Evolutionary conservation across 1,140 invertebrate genomes (phyloP).

Genomic region (Lucilia cuprina): DNA sequence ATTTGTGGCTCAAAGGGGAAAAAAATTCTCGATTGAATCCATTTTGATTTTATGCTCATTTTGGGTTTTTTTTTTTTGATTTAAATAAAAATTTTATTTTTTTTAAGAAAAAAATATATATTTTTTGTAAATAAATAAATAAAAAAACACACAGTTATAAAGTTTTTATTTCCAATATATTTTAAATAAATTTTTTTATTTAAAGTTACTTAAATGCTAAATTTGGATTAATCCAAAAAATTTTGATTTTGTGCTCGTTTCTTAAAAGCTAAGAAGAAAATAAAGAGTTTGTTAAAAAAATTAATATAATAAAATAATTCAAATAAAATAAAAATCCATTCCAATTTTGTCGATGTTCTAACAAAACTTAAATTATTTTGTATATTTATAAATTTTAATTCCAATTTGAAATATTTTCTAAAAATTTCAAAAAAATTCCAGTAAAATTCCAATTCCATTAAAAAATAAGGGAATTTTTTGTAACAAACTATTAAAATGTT

Average conservation of each 20-base stretch:
- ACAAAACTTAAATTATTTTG: too few species aligned
- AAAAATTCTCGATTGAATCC: slow-evolving; percentile 43
- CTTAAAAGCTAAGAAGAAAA: slow-evolving; percentile 5
- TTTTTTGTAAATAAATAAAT: too few species aligned
- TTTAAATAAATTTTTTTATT: neutral
- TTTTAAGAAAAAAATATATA: neutral
- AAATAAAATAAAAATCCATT: neutral
- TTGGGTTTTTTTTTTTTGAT: slow-evolving; percentile 39
- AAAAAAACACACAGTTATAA: neutral
- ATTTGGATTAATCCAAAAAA: slow-evolving; percentile 28
- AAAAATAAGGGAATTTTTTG: too few species aligned
- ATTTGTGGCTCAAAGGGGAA: slow-evolving; percentile 36
- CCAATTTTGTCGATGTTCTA: neutral
- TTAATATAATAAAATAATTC: neutral
- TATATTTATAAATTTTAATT: too few species aligned
- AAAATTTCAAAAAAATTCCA: too few species aligned
- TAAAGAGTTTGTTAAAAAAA: neutral
- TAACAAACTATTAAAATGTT: too few species aligned
- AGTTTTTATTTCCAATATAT: neutral
- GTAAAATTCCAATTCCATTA: too few species aligned
- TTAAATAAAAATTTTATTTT: neutral
- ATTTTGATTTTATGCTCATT: slow-evolving; percentile 62
- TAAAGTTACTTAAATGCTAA: slow-evolving; percentile 5
- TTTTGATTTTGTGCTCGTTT: slow-evolving; percentile 35
- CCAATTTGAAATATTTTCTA: too few species aligned